Base-by-base conservation (phyloP, 2,797 vertebrate genomes). In the Acestrorhynchus altus region DNA sequence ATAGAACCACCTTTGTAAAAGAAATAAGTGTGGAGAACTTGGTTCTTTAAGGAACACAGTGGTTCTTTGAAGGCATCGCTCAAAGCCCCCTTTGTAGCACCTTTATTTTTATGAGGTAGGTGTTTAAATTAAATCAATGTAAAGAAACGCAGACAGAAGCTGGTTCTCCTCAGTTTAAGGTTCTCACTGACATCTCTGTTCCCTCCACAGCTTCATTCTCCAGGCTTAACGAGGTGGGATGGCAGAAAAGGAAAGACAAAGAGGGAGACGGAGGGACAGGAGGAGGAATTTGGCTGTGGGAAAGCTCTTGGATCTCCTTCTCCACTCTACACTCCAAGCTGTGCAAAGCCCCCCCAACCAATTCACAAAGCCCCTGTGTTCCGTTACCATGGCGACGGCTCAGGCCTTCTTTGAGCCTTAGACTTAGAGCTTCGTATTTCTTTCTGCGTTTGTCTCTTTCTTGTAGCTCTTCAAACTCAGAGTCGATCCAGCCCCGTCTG, bases 331-430 rank as follows among this genome's bases (percentile, higher is more conserved):
- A 26, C 72, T 74, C 39, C 77, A 78, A 72, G 74, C 73, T 42
- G 64, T 73, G 79, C 73, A 87, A 83, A 89, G 87, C 83, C 79
- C 86, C 75, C 82, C 52, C 26, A 35, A 35, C 31, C 54, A 4
- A 81, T 81, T 59, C 78, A 87, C 80, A 83, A 78, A 83, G 85
- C 64, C 69, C 81, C 77, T 81, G 81, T 67, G 85, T 84, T 87
- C 57, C 52, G 77, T 75, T 82, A 80, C 90, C 86, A 90, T 91
- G 87, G 88, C 81, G 89, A 92, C 88, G 49, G 44, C 75, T 35
- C 49, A 8, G 63, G 47, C 49, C 78, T 78, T 52, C 63, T 70
- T 66, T 67, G 64, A 44, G 72, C 70, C 75, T n/a, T 24, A 8
- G 56, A 22, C 40, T 42, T 75, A 61, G 79, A 79, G 80, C 75